Evolutionary conservation across 2,797 vertebrate genomes (phyloP).

Genomic region (Pelodytes ibericus): DNA sequence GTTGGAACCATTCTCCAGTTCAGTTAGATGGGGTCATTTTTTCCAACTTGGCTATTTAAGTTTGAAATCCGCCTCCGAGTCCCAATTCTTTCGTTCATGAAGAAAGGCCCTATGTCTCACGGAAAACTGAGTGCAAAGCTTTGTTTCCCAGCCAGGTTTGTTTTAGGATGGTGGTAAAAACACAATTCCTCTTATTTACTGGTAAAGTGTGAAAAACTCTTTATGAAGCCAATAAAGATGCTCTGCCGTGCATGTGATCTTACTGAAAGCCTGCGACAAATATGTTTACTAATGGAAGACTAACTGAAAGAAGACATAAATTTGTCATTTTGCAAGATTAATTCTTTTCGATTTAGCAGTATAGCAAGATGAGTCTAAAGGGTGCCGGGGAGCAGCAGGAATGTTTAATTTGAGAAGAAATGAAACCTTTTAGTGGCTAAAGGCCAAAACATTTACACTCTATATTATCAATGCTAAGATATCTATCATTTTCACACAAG

Average conservation of each 20-base stretch:
- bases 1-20: too few species aligned
- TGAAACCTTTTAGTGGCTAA: conserved; percentile 64
- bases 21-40: too few species aligned
- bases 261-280: conserved; percentile 53
- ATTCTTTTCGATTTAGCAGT: conserved; percentile 56
- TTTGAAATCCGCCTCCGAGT: too few species aligned
- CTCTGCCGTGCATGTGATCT: conserved; percentile 53
- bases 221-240: conserved; percentile 55
- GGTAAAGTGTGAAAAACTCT: conserved; percentile 54
- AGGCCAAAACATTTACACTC: conserved; percentile 61
- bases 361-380: conserved; percentile 43
- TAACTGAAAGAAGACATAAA: conserved; percentile 55
- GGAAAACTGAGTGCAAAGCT: conserved; percentile 23
- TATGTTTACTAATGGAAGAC: conserved; percentile 57
- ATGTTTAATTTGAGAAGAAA: conserved; percentile 59
- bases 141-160: conserved; percentile 38
- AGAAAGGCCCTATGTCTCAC: neutral
- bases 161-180: conserved; percentile 49
- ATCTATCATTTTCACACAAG: conserved; percentile 65
- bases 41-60: too few species aligned
- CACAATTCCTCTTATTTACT: conserved; percentile 55
- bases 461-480: conserved; percentile 66
- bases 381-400: conserved; percentile 48
- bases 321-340: conserved; percentile 53
- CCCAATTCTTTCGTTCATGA: neutral